Evolutionary conservation across 2,113 vertebrate species (phyloP), one percentile per base, ranked within the genome.

Genomic region (Labeo rohita): DNA sequence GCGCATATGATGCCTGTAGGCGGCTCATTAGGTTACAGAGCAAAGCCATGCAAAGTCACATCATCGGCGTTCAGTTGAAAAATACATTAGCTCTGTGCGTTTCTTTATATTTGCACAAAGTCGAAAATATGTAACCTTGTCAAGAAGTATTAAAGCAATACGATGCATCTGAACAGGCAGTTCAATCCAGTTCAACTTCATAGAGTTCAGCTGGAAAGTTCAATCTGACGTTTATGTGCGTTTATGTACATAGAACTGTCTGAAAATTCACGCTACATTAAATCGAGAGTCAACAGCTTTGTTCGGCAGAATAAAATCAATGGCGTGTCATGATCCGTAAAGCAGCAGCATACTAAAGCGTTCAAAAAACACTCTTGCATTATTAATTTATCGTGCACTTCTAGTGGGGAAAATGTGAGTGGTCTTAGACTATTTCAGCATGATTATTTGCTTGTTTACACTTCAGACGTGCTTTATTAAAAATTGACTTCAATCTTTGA

Each of bases 371-470:
- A 47, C 43, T 43, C 49, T 45, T 63, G 16, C 75, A 72, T 70
- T 70, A 79, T 68, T 70, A 54, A 85, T 79, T 52, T 47, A 54
- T 45, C 36, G 5, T 18, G 76, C 10, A 18, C 49, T 45, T 85
- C 63, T 11, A 79, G 23, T 79, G 75, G 47, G 74, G 13, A 28
- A 83, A 61, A 84, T 77, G 43, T 79, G 43, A 70, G 75, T 16
- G 15, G 23, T 66, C 39, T 39, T 63, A 23, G 16, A 21, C 61
- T 12, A 63, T 70, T 72, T 79, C 75, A 78, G 36, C 39, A 23
- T 84, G 49, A 87, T 56, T 78, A 45, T 84, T 43, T 56, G 78
- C 73, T 49, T 73, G 72, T 82, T 72, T 73, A 66, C 63, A 72
- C 52, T 56, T 52, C 28, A 63, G 77, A 59, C 49, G n/a, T 54